Percentiles rank a stretch among this genome's conserved stretches.
Evolutionary conservation across 2,888 invertebrate genomes (phyloP).

Genomic region (Ormyrus thymus): DNA sequence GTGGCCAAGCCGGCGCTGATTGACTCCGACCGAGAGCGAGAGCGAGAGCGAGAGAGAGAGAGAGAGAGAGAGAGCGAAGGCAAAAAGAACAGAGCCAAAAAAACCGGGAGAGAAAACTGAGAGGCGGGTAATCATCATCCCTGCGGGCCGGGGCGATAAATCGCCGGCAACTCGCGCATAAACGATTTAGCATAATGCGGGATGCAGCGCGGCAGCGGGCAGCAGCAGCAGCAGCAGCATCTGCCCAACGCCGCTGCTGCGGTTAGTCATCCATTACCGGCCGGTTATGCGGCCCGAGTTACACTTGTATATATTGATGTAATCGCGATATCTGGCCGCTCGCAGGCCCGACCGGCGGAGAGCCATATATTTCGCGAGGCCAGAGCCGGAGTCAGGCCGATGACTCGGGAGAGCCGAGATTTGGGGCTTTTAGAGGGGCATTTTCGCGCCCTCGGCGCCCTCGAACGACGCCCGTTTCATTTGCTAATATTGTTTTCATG

Average conservation of each 20-base stretch:
- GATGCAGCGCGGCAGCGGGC: too few species aligned
- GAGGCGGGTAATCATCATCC: conserved; percentile 24
- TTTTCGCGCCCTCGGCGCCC: too few species aligned
- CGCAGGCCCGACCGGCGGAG: conserved; percentile 1
- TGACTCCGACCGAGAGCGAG: neutral
- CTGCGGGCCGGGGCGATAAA: conserved; percentile 41
- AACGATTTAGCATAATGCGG: conserved; percentile 54
- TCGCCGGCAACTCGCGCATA: conserved; percentile 35
- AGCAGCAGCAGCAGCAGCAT: too few species aligned
- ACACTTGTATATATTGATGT: conserved; percentile 48
- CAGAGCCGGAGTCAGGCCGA: too few species aligned
- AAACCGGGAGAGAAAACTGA: neutral
- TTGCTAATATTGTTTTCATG: too few species aligned
- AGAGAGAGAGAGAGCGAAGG: neutral
- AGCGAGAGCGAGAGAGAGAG: conserved; percentile 3
- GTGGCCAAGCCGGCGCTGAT: conserved; percentile 14
- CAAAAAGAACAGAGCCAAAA: neutral
- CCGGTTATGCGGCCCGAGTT: conserved; percentile 34
- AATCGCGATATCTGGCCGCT: conserved; percentile 36
- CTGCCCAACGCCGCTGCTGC: conserved; percentile 7
- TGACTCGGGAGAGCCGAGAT: too few species aligned
- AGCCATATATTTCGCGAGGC: too few species aligned
- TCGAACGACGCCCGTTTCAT: too few species aligned
- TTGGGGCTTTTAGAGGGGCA: too few species aligned
- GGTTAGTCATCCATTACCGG: conserved; percentile 49